Evolutionary conservation across 2,113 vertebrate genomes (phyloP).

Genomic region (Syngnathus floridae): DNA sequence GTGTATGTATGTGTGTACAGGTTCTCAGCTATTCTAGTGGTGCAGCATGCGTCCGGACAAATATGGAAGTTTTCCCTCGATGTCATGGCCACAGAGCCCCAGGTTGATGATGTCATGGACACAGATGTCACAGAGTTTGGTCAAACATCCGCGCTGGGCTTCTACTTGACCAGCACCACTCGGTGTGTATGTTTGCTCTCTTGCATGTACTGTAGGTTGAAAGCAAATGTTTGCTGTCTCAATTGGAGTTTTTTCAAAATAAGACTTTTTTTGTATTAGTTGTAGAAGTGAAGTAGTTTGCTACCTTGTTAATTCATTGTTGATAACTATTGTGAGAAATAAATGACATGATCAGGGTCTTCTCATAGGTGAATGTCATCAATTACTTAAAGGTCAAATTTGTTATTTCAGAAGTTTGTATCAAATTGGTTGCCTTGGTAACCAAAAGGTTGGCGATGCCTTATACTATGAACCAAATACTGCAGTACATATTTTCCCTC

Average conservation of each 20-base stretch:
- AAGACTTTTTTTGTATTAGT: background rate
- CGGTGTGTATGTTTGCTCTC: conserved; percentile 57
- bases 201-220: background rate
- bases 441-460: background rate
- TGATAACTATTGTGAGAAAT: background rate
- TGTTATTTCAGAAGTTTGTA: background rate
- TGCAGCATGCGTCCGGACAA: conserved; percentile 62
- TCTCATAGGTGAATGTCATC: background rate
- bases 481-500: background rate
- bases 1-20: conserved; percentile 45
- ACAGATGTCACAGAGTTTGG: conserved; percentile 70
- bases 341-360: background rate
- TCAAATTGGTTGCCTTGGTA: background rate
- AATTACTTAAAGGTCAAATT: background rate
- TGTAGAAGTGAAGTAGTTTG: background rate
- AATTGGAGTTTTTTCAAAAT: background rate
- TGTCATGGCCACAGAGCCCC: conserved; percentile 68
- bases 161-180: conserved; percentile 74
- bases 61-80: conserved; percentile 76
- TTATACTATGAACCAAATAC: background rate
- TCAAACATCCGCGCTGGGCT: conserved; percentile 68
- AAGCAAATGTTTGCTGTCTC: background rate
- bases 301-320: background rate
- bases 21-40: conserved; percentile 49
- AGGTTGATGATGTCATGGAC: conserved; percentile 73